Evolutionary conservation across 2,113 vertebrate genomes (phyloP), one percentile per base, ranked within the genome.

Genomic region (Galeopterus variegatus): DNA sequence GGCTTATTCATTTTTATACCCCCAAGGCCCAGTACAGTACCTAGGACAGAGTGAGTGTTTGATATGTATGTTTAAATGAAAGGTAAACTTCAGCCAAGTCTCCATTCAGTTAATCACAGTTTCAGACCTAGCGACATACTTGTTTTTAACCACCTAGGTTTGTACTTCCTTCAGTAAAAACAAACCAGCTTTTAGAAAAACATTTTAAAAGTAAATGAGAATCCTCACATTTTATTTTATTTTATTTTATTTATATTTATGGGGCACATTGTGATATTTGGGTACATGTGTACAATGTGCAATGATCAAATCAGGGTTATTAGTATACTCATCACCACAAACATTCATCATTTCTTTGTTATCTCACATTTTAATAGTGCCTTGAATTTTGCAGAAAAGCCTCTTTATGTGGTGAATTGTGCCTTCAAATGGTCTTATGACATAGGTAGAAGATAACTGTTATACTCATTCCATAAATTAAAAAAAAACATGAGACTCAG

Each of bases 351-450:
- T 41, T 41, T 41, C 41, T 41, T 41, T 41, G 41, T 41, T 67
- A 69, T 48, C n/a, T 95, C 73, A 62, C 19, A 79, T 84, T 69
- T 93, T 41, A 97, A 28, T 50, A 75, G 26, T 90, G 54, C 18
- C 88, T 95, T 96, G 56, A 86, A 67, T 64, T 85, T 95, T 93
- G 33, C 50, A 60, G 77, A 85, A 94, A 95, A 93, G 82, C n/a
- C 23, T 45, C 9, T 95, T 96, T 64, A 50, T 54, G 26, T 36
- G 10, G 60, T 26, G n/a, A 94, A 88, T 65, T 88, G 50, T 95
- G 87, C n/a, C 70, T 95, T 97, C 50, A 94, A 91, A 86, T 50
- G 23, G 18, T 73, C 54, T 88, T 95, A 64, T 73, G 52, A 85
- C 17, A 73, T 41, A 79, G 28, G 28, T 62, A 90, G 79, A 36